A percentile compares a stretch with the other conserved stretches of the same genome.
These are phyloP conservation scores for Orchesella cincta DNA, from an alignment of 1,140 invertebrate genomes.

Conservation along the genomic window DNA sequence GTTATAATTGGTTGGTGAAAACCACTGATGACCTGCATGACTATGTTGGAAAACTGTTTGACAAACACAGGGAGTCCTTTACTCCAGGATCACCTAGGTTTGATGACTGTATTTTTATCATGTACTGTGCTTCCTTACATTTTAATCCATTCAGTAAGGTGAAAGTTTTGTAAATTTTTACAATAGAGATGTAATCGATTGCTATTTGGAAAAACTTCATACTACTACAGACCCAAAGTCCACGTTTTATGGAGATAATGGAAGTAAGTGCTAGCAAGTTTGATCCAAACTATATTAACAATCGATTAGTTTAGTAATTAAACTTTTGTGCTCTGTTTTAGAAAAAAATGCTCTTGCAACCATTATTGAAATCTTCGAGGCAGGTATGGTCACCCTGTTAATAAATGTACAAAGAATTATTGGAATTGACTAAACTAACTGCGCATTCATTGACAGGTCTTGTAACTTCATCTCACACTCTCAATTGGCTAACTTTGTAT, in stretches of 20 bases:
- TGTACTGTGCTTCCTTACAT: too few species aligned
- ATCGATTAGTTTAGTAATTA: background rate
- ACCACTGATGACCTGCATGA: background rate
- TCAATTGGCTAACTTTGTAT: conserved; percentile 71
- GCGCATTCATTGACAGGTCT: too few species aligned
- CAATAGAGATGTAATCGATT: background rate
- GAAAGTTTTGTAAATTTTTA: too few species aligned
- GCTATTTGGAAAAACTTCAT: background rate
- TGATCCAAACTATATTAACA: background rate
- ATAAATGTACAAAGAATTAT: too few species aligned
- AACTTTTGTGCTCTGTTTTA: background rate
- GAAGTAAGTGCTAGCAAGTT: background rate
- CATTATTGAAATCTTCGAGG: background rate
- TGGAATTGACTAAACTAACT: too few species aligned
- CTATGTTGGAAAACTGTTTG: background rate
- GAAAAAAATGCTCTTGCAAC: background rate
- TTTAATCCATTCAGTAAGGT: too few species aligned
- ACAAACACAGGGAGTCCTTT: background rate
- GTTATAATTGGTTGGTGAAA: background rate
- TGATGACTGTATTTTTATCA: too few species aligned
- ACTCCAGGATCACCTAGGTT: too few species aligned
- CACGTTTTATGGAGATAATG: background rate
- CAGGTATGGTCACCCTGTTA: conserved; percentile 49
- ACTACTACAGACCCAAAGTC: background rate
- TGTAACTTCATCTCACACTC: conserved; percentile 69